Percentiles rank a stretch among this genome's conserved stretches.
These are phyloP conservation scores for human DNA, from an alignment of 2,113 vertebrate genomes.

Conservation along the genomic window GRCh38 chr1:210334501-210335000, in stretches of 20 bases:
- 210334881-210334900: background rate
- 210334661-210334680: too few species aligned
- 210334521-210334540: background rate
- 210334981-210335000: background rate
- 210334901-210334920: background rate
- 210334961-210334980: background rate
- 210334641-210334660: background rate
- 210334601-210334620: background rate
- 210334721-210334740: background rate
- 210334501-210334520: background rate
- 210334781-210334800: background rate
- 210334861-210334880: background rate
- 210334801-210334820: background rate
- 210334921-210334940: slow-evolving; percentile 13
- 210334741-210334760: background rate
- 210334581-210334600: background rate
- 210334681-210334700: background rate
- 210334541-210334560: background rate
- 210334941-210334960: background rate
- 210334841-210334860: background rate
- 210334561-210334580: background rate
- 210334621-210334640: background rate
- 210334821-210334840: background rate
- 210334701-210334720: background rate
- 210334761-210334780: background rate